Conservation (phyloP, 1,140 invertebrate species). For the Drosophila grimshawi region DNA sequence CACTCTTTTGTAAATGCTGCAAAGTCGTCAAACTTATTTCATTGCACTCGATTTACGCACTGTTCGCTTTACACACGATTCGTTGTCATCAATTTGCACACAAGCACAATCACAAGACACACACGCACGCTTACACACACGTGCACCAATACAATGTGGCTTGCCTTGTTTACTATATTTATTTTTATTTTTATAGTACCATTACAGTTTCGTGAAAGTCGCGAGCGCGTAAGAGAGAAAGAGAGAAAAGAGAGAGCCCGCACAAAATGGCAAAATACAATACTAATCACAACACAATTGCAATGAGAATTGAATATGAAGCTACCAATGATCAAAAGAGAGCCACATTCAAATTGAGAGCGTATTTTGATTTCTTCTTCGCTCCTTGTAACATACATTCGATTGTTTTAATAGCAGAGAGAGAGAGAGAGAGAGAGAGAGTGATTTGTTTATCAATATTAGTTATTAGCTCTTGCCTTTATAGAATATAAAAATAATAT, state of each 20-base stretch:
- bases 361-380: slow-evolving; percentile 23
- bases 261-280: slow-evolving; percentile 57
- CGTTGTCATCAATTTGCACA: slow-evolving; percentile 48
- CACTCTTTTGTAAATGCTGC: slow-evolving; percentile 30
- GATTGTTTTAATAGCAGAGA: background rate
- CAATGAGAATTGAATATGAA: slow-evolving; percentile 32
- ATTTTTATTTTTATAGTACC: slow-evolving; percentile 49
- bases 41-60: slow-evolving; percentile 39
- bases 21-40: slow-evolving; percentile 35
- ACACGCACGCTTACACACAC: slow-evolving; percentile 28
- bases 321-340: slow-evolving; percentile 22
- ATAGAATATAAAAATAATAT: background rate
- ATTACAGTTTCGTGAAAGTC: slow-evolving; percentile 71
- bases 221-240: slow-evolving; percentile 24
- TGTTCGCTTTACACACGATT: slow-evolving; percentile 33
- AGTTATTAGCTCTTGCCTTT: background rate
- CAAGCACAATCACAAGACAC: background rate
- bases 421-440: no score
- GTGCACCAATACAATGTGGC: slow-evolving; percentile 36
- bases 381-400: slow-evolving; percentile 2
- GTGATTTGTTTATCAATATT: no score
- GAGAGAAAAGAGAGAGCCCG: slow-evolving; percentile 24
- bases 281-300: slow-evolving; percentile 65
- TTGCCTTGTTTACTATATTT: slow-evolving; percentile 59
- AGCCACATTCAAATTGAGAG: slow-evolving; percentile 22